Evolutionary conservation across 2,113 vertebrate species (phyloP).

Genomic region (Tonatia bakeri): DNA sequence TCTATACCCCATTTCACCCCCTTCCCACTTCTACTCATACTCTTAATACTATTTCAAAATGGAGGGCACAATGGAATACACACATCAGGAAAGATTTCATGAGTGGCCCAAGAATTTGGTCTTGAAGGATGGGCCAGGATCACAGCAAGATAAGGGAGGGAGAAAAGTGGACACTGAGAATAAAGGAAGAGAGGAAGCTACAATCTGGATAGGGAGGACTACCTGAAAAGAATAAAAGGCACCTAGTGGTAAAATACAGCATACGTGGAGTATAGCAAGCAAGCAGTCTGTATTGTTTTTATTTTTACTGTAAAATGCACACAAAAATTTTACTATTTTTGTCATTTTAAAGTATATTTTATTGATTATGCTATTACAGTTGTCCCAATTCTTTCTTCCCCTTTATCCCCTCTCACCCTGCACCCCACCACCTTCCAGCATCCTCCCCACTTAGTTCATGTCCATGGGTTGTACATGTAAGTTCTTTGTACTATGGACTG

Average conservation of each 20-base stretch:
- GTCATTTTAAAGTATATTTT: no score
- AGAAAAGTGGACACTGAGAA: background rate
- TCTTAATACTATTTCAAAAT: background rate
- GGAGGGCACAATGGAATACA: background rate
- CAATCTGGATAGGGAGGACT: background rate
- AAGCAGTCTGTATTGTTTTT: background rate
- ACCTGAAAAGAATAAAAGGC: background rate
- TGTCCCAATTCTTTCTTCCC: no score
- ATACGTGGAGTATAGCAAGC: background rate
- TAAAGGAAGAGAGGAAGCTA: background rate
- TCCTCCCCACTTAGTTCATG: no score
- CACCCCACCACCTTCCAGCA: no score
- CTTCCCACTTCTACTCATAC: background rate
- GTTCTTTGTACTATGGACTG: no score
- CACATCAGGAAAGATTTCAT: background rate
- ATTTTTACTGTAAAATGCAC: background rate
- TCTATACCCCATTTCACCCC: background rate
- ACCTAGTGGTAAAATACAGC: background rate
- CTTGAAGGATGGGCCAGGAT: background rate
- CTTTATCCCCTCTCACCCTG: no score
- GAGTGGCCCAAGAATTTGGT: background rate
- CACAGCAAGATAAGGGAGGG: background rate
- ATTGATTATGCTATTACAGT: no score
- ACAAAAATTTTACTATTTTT: background rate
- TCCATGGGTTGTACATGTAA: no score